These are phyloP conservation scores for Chloroclystis v-ata DNA, from an alignment of 2,888 invertebrate species.

Conservation along the genomic window DNA sequence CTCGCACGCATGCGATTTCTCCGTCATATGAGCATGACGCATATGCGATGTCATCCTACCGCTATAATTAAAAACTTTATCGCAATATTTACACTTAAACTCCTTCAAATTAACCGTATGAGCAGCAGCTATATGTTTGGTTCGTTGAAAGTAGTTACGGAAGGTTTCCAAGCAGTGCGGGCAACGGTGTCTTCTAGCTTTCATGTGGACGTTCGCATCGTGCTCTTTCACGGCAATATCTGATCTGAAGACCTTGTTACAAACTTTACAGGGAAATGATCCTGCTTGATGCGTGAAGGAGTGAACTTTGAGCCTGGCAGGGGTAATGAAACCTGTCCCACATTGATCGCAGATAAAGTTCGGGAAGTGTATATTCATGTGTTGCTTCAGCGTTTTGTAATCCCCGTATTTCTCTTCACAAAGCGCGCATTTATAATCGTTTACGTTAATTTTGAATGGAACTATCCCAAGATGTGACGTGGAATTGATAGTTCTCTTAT, in stretches of 20 bases:
- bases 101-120: conserved; percentile 65
- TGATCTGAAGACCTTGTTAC: conserved; percentile 71
- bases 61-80: conserved; percentile 59
- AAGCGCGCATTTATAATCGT: conserved; percentile 52
- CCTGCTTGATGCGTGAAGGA: conserved; percentile 61
- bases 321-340: conserved; percentile 63
- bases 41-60: conserved; percentile 62
- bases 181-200: conserved; percentile 61
- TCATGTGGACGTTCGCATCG: conserved; percentile 68
- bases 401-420: conserved; percentile 54
- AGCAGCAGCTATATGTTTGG: conserved; percentile 56
- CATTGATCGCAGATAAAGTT: conserved; percentile 69
- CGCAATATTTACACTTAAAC: conserved; percentile 61
- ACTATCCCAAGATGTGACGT: conserved; percentile 52
- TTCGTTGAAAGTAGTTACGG: conserved; percentile 64
- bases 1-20: conserved; percentile 64
- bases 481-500: conserved; percentile 45
- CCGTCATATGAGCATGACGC: conserved; percentile 62
- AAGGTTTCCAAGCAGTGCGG: conserved; percentile 63
- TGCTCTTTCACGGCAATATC: conserved; percentile 68
- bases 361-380: conserved; percentile 69
- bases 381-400: conserved; percentile 63
- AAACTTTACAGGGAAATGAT: conserved; percentile 60
- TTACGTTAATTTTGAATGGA: conserved; percentile 52
- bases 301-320: conserved; percentile 57